Evolutionary conservation across 2,888 invertebrate species (phyloP).

Genomic region (Galeopsomyia nigrocyanea): DNA sequence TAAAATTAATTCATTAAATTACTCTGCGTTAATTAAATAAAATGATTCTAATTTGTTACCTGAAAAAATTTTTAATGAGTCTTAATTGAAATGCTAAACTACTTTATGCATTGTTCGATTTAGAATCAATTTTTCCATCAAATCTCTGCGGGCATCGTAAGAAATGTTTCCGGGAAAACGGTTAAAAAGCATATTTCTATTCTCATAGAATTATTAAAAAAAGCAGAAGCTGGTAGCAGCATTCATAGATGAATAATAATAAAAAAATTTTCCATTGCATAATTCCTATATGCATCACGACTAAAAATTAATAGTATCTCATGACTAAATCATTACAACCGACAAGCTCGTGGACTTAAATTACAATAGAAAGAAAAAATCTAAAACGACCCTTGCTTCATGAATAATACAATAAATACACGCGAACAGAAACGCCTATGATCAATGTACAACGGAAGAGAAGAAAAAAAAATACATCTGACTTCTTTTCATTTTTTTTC

Average conservation of each 20-base stretch:
- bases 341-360: too few relatives aligned
- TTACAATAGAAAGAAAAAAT: too few relatives aligned
- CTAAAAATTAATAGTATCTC: too few relatives aligned
- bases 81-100: too few relatives aligned
- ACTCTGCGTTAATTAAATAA: too few relatives aligned
- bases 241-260: too few relatives aligned
- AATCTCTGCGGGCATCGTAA: neutral
- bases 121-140: neutral
- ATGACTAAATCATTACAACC: too few relatives aligned
- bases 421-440: slow-evolving; percentile 51
- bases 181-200: slow-evolving; percentile 1
- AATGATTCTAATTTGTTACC: too few relatives aligned
- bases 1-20: too few relatives aligned
- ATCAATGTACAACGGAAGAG: slow-evolving; percentile 57
- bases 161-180: neutral
- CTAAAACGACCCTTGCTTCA: slow-evolving; percentile 14
- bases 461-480: slow-evolving; percentile 17
- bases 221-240: too few relatives aligned
- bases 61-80: neutral
- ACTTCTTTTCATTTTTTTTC: neutral
- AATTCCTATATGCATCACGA: too few relatives aligned
- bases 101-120: neutral
- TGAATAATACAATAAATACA: slow-evolving; percentile 58
- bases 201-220: neutral
- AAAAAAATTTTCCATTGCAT: neutral